Evolutionary conservation across 2,888 invertebrate species (phyloP), one percentile per base, ranked within the genome.

Genomic region (Tholera decimalis): DNA sequence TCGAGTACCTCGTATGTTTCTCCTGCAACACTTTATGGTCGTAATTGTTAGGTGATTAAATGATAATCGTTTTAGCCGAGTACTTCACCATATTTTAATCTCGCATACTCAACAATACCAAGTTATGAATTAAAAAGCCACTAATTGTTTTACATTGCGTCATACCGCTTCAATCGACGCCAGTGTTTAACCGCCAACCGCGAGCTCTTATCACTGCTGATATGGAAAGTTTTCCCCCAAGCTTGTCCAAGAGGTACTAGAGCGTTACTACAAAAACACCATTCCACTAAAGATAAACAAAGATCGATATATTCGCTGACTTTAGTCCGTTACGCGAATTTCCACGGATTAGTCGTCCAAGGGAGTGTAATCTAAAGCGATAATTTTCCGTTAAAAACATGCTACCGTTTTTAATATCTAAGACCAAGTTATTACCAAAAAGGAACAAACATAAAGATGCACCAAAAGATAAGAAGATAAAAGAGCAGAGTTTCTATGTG

Each of bases 391-490:
- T 44, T 43, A 22, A n/a, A 60, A 85, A 78, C 24, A 93, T 94
- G 93, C 79, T 94, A 50, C 95, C 94, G n/a, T 89, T 93, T 82
- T 67, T 94, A 35, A 89, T 94, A 82, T 93, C 94, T 0, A 93
- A 94, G 83, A 91, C 93, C 0, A 93, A 92, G 82, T 77, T 93
- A 1, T 61, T 93, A 24, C 88, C 93, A 41, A 79, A 86, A 20
- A 91, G 49, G 13, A 65, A 15, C 15, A 70, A 74, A 33, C 49
- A 85, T 63, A 91, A 86, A 65, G 83, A 87, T 35, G 77, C 83
- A 9, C 68, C 82, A 13, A 89, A 86, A 62, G 82, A 86, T 8
- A 90, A 80, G 39, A 84, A 81, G 62, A 67, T 18, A 0, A 88
- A 87, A 68, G 89, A 89, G 8, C 91, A 87, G 37, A 88, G 85